Evolutionary conservation across 2,888 invertebrate genomes (phyloP), one percentile per base, ranked within the genome.

Genomic region (Rhopalosiphum nymphaeae): DNA sequence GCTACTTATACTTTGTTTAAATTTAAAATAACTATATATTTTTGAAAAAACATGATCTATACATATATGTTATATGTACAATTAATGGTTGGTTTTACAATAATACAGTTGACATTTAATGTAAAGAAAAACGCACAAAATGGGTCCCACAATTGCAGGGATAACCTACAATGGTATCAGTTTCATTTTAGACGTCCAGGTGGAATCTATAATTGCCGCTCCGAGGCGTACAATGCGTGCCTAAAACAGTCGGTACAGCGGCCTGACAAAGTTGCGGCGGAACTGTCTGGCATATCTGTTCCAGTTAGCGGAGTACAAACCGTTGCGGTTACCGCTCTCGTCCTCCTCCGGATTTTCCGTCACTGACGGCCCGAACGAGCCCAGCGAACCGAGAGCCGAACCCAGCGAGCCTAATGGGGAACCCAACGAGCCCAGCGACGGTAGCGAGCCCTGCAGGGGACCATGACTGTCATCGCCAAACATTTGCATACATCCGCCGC

Each of bases 281-380:
- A 91, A 94, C 86, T 87, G 90, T 67, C 91, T 94, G 53, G 90
- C 86, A 25, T 94, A 94, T 21, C 94, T 85, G 61, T 91, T 86
- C 94, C 94, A 94, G 49, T 87, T 42, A 10, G 57, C 26, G n/a
- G 78, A 36, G 21, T 78, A 87, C 86, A 61, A 26, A 26, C 88
- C 92, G 29, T 36, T 29, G 36, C 89, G 85, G 11, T 57, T 85
- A 3, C 93, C 89, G 53, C n/a, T 89, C 29, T 49, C 78, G 7
- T 78, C 78, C 2, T 57, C 57, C 84, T 1, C 26, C 44, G 91
- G 7, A 0, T 53, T 67, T 46, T 67, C 92, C 49, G n/a, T 53
- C 78, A 78, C 78, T 0, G 78, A 26, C 26, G 57, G 57, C 57
- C 57, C 57, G 57, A 57, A 57, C 57, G 57, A 26, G 53, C 36